A percentile compares a stretch with the other conserved stretches of the same genome.
Evolutionary conservation across 2,113 vertebrate genomes (phyloP).

Genomic region (Pedionomus torquatus): DNA sequence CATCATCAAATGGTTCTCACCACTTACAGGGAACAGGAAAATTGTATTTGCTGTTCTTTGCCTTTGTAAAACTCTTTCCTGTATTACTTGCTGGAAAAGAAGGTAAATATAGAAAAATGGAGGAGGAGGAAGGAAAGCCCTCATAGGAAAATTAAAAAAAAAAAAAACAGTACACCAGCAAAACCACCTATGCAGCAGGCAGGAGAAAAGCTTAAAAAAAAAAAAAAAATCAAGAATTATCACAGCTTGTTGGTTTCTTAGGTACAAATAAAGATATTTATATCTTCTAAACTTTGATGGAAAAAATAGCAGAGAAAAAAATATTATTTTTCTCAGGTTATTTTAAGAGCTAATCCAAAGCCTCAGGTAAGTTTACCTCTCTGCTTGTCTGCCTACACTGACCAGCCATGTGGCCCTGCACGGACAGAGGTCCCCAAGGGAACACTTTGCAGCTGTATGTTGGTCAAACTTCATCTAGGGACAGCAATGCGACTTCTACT

Average conservation of each 20-base stretch:
- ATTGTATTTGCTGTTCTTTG: background rate
- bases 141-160: background rate
- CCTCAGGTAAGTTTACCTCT: background rate
- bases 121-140: background rate
- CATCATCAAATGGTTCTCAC: background rate
- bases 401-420: background rate
- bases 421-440: background rate
- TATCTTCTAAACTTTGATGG: background rate
- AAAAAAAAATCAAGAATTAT: background rate
- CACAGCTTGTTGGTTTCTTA: background rate
- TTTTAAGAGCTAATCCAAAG: background rate
- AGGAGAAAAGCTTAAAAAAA: background rate
- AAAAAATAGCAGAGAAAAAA: background rate
- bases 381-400: background rate
- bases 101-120: background rate
- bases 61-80: background rate
- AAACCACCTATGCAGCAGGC: background rate
- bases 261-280: background rate
- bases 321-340: background rate
- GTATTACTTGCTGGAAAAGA: background rate
- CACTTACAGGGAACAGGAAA: background rate
- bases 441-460: background rate
- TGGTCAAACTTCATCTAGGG: background rate
- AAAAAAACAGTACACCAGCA: background rate
- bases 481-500: background rate